phyloP scores from a whole-genome alignment of 92 coral and sea anemone species.

The Blastomussa wellsi region DNA sequence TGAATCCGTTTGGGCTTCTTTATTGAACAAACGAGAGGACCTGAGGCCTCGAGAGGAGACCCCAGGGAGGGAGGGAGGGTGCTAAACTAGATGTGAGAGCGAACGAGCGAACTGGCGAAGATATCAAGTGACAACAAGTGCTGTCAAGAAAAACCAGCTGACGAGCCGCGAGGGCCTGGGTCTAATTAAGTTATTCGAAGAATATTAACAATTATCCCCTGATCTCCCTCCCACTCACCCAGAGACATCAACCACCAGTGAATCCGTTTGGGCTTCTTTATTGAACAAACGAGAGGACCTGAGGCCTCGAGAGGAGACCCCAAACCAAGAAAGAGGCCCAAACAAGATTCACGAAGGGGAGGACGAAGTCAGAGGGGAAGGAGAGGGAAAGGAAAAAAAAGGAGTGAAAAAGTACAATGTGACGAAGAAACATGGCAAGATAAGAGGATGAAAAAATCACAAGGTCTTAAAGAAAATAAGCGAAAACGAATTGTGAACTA shows the following conservation, averaged over 20 bases:
- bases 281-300: no score
- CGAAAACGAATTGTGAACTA: neutral
- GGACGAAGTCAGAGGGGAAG: neutral
- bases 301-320: no score
- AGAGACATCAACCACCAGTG: constrained; percentile 14
- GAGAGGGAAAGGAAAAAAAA: neutral
- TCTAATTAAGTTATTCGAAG: neutral
- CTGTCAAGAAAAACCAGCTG: no score
- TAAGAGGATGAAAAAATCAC: neutral
- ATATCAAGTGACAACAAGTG: no score
- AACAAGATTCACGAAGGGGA: constrained; percentile 8
- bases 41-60: no score
- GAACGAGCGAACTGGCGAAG: no score
- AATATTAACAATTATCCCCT: neutral
- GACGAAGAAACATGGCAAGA: neutral
- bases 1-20: no score
- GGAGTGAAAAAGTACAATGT: neutral
- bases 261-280: no score
- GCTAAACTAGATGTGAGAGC: no score
- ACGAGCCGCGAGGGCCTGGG: constrained; percentile 13
- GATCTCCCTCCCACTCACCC: constrained; percentile 5
- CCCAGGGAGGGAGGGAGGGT: no score
- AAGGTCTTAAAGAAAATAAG: no score
- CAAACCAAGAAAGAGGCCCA: constrained; percentile 28
- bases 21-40: no score